Evolutionary conservation across 2,888 invertebrate species (phyloP), one percentile per base, ranked within the genome.

Genomic region (Macrosoma leucophasiata): DNA sequence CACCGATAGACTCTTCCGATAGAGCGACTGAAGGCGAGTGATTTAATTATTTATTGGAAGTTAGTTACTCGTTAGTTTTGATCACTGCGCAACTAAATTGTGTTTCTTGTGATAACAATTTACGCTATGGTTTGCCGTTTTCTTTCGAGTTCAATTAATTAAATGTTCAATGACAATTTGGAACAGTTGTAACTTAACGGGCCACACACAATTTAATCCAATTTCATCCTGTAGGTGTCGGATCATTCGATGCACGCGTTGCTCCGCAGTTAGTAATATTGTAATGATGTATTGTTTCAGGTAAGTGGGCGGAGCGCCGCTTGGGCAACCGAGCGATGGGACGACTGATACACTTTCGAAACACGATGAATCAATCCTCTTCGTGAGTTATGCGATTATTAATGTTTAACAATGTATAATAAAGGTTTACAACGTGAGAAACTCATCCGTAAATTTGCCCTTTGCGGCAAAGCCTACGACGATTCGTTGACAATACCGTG

Each of bases 251-350:
- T 58, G 49, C 51, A 63, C 63, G 57, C 59, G 58, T 67, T 59
- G 57, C 62, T 54, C 62, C 53, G 56, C 61, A 52, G 64, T 70
- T 58, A 72, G 62, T 74, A 61, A 71, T 72, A 78, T 81, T 79
- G 63, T 79, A 82, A 78, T 81, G 78, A 78, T 71, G 71, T 67
- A 84, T 84, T 84, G 84, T 82, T 82, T 77, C 77, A 79, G 82
- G 82, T 84, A 78, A 77, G 82, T 70, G 68, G 79, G 79, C 65
- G 77, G 59, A 48, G 52, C 51, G 53, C 37, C 46, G 60, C 58
- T 64, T 62, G 55, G 48, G 63, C 55, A 61, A 62, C 61, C 47
- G 56, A 55, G 57, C 55, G 71, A 75, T 70, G 66, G 53, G 58
- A 61, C 64, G 43, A 39, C 36, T 50, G 58, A 58, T 60, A 59